Evolutionary conservation across 2,113 vertebrate species (phyloP), one percentile per base, ranked within the genome.

Genomic region (Vulpes ferrilata): DNA sequence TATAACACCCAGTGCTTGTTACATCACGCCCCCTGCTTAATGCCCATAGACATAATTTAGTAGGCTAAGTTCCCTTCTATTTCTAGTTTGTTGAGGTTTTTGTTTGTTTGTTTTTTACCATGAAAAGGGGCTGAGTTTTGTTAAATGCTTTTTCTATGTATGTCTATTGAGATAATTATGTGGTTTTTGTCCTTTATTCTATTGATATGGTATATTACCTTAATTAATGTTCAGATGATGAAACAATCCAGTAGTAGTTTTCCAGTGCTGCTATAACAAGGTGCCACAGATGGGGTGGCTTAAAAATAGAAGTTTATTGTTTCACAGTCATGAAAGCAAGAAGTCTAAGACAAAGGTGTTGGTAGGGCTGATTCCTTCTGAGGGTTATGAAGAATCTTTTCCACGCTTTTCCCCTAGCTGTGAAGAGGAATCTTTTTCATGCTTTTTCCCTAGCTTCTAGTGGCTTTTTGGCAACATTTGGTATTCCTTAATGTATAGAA

Each of bases 221-320:
- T 74, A 65, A 67, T n/a, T 93, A 32, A 86, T 32, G 79, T 97
- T 95, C 43, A 94, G 11, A 92, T 92, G 25, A 74, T 92, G 94
- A 92, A 48, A 7, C 71, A 73, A 65, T 19, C 22, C 51, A 76
- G 60, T 64, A 9, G 78, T 94, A 71, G 79, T 78, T 74, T 90
- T 69, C 60, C 60, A 90, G 59, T 65, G 13, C 15, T 81, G 43
- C 32, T 93, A 2, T 67, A 86, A 48, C n/a, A 82, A 95, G 48
- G 9, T 35, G 71, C 15, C 60, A 87, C 9, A 86, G 78, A 9
- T 59, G 27, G 25, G 81, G 20, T 81, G 12, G 16, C 38, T 90
- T 90, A 69, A 57, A 81, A 60, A 69, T 5, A 87, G 43, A 74
- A 74, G 65, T 82, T 74, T 89, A 86, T 51, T 91, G 10, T 87